Conservation (phyloP, 2,888 invertebrate species). For the Drosophila robusta region DNA sequence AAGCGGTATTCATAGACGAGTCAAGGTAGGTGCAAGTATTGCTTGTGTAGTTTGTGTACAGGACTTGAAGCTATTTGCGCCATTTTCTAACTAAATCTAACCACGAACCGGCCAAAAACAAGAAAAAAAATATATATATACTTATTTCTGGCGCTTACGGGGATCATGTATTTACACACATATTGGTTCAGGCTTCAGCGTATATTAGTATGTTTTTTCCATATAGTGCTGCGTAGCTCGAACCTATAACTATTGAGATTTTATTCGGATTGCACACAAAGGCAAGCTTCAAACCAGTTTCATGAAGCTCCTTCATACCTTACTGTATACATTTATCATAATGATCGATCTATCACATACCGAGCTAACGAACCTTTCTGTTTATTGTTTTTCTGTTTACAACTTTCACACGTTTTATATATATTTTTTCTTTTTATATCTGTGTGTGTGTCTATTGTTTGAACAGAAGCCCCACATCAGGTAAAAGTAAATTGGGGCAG, state of each 20-base stretch:
- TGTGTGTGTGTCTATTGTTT: slow-evolving; percentile 64
- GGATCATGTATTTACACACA: slow-evolving; percentile 33
- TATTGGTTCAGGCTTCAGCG: slow-evolving; percentile 72
- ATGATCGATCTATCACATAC: slow-evolving; percentile 25
- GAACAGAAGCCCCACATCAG: slow-evolving; percentile 83
- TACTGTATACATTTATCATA: slow-evolving; percentile 27
- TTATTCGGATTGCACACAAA: slow-evolving; percentile 59
- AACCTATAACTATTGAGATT: slow-evolving; percentile 37
- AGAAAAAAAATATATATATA: too few species aligned
- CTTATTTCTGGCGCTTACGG: slow-evolving; percentile 51
- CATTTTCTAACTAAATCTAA: slow-evolving; percentile 43
- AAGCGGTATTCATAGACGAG: slow-evolving; percentile 97
- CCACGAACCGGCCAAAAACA: slow-evolving; percentile 26
- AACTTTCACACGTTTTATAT: slow-evolving; percentile 49
- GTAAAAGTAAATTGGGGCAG: slow-evolving; percentile 83
- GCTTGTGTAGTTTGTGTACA: slow-evolving; percentile 4
- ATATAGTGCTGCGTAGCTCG: slow-evolving; percentile 49
- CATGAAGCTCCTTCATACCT: slow-evolving; percentile 21
- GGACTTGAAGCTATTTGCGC: slow-evolving; percentile 13
- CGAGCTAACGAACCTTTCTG: slow-evolving; percentile 38
- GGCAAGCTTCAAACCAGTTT: slow-evolving; percentile 62
- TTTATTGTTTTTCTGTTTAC: slow-evolving; percentile 38
- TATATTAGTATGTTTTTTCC: slow-evolving; percentile 48
- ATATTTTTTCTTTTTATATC: slow-evolving; percentile 69
- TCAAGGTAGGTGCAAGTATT: slow-evolving; percentile 90